Base-by-base conservation (phyloP, 2,113 vertebrate species). In the Mesitornis unicolor region DNA sequence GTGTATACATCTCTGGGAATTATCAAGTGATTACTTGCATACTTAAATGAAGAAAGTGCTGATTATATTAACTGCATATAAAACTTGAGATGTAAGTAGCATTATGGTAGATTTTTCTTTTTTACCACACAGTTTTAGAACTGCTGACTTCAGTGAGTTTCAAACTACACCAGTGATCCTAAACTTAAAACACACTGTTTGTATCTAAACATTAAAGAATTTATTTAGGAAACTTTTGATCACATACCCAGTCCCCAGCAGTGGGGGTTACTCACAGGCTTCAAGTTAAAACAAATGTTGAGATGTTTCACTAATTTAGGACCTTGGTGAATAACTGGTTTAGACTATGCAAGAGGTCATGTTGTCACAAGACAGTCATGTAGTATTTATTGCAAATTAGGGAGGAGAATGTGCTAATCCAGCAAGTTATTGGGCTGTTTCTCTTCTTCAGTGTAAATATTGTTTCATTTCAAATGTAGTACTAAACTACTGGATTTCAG, bases 11-110 rank as follows among this genome's bases (percentile, higher is more conserved):
- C 24, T 76, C 40, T 40, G 59, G 38, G 50, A 70, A 67, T 43
- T 74, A 35, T 1, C 4, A 1, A 70, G 18, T 25, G 8, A 22
- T 42, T 63, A 10, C 16, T 74, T 54, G 6, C 2, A 0, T 69
- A 13, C 7, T 69, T 60, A 26, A 36, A 73, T 53, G 43, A 76
- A 50, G 7, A 29, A 69, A 87, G 48, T 33, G n/a, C 17, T 64
- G 17, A 1, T 36, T 17, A 24, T 33, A 9, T 60, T 48, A 68
- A 51, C 17, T 60, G 40, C 31, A 1, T 63, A 9, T 60, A 33
- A 48, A 56, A 47, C 28, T 51, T 67, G 45, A 78, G 18, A 31
- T n/a, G 7, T 43, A 48, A 31, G 29, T 74, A 57, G 31, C 10
- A 2, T 68, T 90, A 38, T 28, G 6, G 1, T 90, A 16, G 28